Percentiles rank a stretch among this genome's conserved stretches.
phyloP scores from a whole-genome alignment of 2,113 vertebrate species.

The Dicentrarchus labrax region DNA sequence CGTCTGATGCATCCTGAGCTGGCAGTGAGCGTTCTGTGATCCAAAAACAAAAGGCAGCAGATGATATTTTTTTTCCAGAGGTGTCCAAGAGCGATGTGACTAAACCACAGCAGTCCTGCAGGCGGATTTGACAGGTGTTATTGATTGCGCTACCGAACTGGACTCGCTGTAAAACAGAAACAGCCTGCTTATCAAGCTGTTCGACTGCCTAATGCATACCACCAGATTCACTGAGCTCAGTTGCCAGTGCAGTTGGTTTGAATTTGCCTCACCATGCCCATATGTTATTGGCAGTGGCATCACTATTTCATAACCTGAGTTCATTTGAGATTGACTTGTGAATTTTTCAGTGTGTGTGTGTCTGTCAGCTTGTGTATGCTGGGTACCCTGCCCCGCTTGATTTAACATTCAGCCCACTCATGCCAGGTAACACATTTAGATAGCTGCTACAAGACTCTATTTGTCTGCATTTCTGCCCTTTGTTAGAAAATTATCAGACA shows the following conservation, averaged over 20 bases:
- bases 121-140: conserved; percentile 46
- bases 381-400: conserved; percentile 33
- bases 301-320: conserved; percentile 54
- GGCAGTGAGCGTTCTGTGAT: not conserved
- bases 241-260: conserved; percentile 33
- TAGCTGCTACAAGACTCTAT: conserved; percentile 23
- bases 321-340: conserved; percentile 26
- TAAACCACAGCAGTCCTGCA: not conserved
- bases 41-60: conserved; percentile 16
- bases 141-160: conserved; percentile 37
- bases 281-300: conserved; percentile 44
- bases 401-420: conserved; percentile 44
- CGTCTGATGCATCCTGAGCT: not conserved
- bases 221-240: conserved; percentile 31
- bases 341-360: conserved; percentile 26
- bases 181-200: conserved; percentile 60
- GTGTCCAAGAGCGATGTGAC: conserved; percentile 12
- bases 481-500: conserved; percentile 30
- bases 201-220: conserved; percentile 40
- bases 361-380: conserved; percentile 36
- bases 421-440: conserved; percentile 22
- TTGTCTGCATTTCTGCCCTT: conserved; percentile 34
- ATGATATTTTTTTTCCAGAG: not conserved
- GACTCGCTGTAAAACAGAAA: conserved; percentile 46
- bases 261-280: conserved; percentile 31